These are phyloP conservation scores for Marmota flaviventris DNA, from an alignment of 2,113 vertebrate species.

Conservation along the genomic window DNA sequence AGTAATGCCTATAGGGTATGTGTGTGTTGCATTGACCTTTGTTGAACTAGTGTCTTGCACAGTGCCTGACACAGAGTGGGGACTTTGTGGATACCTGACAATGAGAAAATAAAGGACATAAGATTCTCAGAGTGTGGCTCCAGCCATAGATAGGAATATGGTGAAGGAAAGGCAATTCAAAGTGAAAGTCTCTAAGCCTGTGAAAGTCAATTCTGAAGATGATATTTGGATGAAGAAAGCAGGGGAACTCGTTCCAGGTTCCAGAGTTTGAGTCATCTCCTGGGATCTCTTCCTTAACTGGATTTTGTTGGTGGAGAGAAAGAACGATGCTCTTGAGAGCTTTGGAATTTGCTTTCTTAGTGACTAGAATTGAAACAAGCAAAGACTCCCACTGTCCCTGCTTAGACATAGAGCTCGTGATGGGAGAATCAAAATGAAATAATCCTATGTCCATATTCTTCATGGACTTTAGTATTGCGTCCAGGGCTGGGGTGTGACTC, in stretches of 20 bases:
- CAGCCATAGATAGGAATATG: not conserved
- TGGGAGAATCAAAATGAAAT: not conserved
- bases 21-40: not conserved
- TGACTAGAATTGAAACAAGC: not conserved
- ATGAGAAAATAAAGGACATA: not conserved
- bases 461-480: not conserved
- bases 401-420: not conserved
- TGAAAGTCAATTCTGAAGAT: not conserved
- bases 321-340: not conserved
- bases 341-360: slow-evolving; percentile 16
- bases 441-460: not conserved
- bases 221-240: slow-evolving; percentile 1
- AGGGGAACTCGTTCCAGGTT: not conserved
- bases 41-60: not conserved
- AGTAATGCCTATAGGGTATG: too few relatives aligned
- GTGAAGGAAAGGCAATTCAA: not conserved
- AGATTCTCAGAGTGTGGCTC: not conserved
- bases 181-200: not conserved
- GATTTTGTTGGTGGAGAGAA: not conserved
- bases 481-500: not conserved
- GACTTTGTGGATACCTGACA: not conserved
- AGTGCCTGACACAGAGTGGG: not conserved
- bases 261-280: not conserved
- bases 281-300: not conserved
- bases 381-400: not conserved